A percentile compares a stretch with the other conserved stretches of the same genome.
Conservation (phyloP, 1,140 invertebrate species). For the Drosophila simulans region DNA sequence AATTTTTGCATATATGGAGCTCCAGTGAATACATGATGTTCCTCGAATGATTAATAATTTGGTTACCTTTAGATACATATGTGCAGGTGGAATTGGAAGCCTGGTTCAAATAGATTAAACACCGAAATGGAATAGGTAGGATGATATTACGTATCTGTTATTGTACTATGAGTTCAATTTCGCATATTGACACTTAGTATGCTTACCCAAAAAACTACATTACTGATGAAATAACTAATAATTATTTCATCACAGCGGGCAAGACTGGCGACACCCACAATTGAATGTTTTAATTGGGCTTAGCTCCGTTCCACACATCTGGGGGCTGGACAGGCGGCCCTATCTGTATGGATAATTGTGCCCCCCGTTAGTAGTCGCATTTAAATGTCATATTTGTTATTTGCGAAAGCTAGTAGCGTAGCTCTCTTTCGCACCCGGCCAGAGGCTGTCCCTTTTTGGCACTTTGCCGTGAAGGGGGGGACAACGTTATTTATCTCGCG, state of each 20-base stretch:
- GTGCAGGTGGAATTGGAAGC: too few species aligned
- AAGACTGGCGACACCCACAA: conserved; percentile 6
- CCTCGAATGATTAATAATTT: too few species aligned
- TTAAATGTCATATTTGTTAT: conserved; percentile 57
- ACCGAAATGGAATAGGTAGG: too few species aligned
- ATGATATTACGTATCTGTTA: too few species aligned
- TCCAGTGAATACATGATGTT: too few species aligned
- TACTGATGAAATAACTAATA: conserved; percentile 4
- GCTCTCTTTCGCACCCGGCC: neutral
- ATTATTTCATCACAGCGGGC: conserved; percentile 23
- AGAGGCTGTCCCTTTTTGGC: conserved; percentile 2
- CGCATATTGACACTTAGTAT: neutral
- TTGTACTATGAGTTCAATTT: neutral
- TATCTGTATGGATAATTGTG: conserved; percentile 32
- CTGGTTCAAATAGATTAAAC: too few species aligned
- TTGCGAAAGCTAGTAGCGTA: conserved; percentile 9
- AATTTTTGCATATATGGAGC: neutral
- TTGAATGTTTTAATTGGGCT: conserved; percentile 3
- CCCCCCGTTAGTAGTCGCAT: conserved; percentile 29
- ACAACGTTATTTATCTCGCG: conserved; percentile 64
- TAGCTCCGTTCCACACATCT: conserved; percentile 5
- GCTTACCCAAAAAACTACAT: neutral
- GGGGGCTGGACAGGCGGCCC: conserved; percentile 19
- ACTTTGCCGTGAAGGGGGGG: neutral
- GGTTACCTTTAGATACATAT: too few species aligned